Conservation (phyloP, 1,140 invertebrate species). For the Cydia amplana region DNA sequence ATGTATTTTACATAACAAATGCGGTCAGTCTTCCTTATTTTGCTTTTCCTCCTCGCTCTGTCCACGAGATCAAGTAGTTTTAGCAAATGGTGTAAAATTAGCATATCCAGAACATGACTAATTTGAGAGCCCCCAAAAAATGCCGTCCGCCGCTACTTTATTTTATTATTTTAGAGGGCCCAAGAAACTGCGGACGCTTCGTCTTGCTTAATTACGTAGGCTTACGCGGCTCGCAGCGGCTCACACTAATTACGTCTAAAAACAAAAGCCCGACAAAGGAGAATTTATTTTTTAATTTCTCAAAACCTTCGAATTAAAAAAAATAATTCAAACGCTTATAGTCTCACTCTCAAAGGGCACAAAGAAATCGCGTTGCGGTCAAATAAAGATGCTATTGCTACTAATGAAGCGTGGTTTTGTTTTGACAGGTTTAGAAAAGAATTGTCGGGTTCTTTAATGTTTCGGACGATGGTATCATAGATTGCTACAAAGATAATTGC, state of each 20-base stretch:
- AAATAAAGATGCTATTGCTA: not conserved
- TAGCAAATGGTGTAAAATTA: not conserved
- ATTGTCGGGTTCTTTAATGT: not conserved
- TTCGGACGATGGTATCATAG: not conserved
- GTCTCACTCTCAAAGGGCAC: conserved; percentile 22
- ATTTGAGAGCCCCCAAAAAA: not conserved
- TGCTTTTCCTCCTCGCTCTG: no score
- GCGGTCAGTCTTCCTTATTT: no score
- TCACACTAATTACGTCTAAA: conserved; percentile 72
- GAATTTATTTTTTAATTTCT: conserved; percentile 75
- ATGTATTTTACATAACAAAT: no score
- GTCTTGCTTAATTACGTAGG: conserved; percentile 69
- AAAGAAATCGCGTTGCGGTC: not conserved
- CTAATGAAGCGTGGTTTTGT: conserved; percentile 3
- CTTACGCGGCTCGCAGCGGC: conserved; percentile 46
- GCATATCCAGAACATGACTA: not conserved
- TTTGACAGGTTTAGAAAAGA: not conserved
- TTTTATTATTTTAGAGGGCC: conserved; percentile 71
- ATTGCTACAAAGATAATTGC: not conserved
- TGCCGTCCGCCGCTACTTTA: conserved; percentile 53
- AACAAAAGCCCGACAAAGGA: conserved; percentile 65
- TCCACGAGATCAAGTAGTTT: no score
- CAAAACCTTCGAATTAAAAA: conserved; percentile 61
- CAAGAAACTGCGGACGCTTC: conserved; percentile 62
- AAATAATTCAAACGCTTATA: conserved; percentile 59